Evolutionary conservation across 1,140 invertebrate genomes (phyloP).

Genomic region (Arion vulgaris): DNA sequence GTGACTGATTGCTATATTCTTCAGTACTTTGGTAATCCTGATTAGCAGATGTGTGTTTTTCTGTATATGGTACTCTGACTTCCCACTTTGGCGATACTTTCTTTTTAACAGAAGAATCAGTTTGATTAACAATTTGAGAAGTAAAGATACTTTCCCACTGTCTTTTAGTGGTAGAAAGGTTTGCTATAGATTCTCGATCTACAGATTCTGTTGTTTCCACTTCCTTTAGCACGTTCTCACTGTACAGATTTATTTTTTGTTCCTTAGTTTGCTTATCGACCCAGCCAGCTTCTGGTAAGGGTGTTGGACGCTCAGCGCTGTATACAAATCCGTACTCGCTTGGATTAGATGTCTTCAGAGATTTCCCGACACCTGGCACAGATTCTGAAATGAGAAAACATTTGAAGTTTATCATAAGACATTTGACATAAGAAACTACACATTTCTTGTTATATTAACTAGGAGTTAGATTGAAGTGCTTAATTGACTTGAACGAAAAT

Average conservation of each 20-base stretch:
- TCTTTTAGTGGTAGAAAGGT: conserved; percentile 55
- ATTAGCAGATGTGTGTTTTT: background rate
- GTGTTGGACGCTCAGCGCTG: conserved; percentile 22
- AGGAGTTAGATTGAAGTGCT: too few species aligned
- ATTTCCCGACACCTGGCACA: background rate
- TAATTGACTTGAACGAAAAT: too few species aligned
- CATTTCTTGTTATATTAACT: too few species aligned
- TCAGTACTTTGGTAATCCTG: background rate
- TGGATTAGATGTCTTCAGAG: conserved; percentile 14
- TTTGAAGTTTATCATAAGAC: too few species aligned
- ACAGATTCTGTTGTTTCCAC: conserved; percentile 60
- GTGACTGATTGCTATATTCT: background rate
- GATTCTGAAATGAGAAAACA: conserved; percentile 10
- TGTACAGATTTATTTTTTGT: conserved; percentile 58
- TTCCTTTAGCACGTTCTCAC: conserved; percentile 65
- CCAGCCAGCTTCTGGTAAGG: conserved; percentile 48
- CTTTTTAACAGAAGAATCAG: conserved; percentile 31
- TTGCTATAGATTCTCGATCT: conserved; percentile 65
- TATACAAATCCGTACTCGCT: conserved; percentile 33
- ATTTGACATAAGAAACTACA: too few species aligned
- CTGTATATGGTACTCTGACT: conserved; percentile 54
- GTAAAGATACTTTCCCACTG: conserved; percentile 64
- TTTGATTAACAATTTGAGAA: conserved; percentile 14
- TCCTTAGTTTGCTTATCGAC: conserved; percentile 38
- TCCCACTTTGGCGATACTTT: conserved; percentile 51